A percentile compares a stretch with the other conserved stretches of the same genome.
Conservation (phyloP, 2,113 vertebrate species). For the Clupea harengus region DNA sequence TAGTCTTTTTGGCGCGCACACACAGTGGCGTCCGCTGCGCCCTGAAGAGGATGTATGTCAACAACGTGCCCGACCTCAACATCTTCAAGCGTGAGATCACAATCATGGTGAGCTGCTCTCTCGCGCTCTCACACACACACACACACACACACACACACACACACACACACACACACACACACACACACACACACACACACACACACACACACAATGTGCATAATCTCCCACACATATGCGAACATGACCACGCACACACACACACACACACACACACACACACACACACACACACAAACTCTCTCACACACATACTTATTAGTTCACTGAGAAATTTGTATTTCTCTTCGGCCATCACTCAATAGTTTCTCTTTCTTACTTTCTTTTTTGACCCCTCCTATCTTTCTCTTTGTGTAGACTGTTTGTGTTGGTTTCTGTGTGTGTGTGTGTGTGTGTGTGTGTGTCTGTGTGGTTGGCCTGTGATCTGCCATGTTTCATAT, state of each 20-base stretch:
- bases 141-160: neutral
- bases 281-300: neutral
- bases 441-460: neutral
- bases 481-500: no score
- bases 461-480: neutral
- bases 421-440: neutral
- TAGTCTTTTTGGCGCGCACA: conserved; percentile 91
- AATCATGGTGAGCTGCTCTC: conserved; percentile 85
- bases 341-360: neutral
- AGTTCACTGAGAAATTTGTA: no score
- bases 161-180: neutral
- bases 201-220: neutral
- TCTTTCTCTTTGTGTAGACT: neutral
- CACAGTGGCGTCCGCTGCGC: conserved; percentile 85
- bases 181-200: no score
- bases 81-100: conserved; percentile 95
- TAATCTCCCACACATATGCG: neutral
- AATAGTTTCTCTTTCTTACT: conserved; percentile 18
- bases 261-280: no score
- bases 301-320: neutral
- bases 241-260: neutral
- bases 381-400: no score
- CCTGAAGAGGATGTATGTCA: conserved; percentile 95
- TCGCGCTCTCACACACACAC: neutral
- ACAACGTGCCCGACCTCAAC: conserved; percentile 87